Conservation (phyloP, 37 sponge, comb jelly and placozoan genomes). For the Corticium candelabrum region DNA sequence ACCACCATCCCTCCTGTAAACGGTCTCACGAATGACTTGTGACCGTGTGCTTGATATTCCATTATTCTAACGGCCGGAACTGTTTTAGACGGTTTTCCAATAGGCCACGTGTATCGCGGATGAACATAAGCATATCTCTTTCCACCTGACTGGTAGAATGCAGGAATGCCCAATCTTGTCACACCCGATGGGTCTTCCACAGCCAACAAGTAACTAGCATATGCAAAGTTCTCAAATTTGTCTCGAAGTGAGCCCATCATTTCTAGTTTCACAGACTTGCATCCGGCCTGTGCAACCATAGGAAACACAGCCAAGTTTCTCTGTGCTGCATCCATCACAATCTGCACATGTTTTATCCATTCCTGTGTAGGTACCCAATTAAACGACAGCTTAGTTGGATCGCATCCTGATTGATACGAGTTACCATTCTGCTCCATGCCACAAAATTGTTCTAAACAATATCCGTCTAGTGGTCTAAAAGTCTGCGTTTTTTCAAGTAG, state of each 20-base stretch:
- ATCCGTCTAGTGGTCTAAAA: neutral
- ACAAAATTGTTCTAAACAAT: neutral
- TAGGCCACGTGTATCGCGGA: neutral
- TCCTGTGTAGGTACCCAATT: neutral
- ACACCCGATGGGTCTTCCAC: neutral
- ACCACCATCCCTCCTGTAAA: neutral
- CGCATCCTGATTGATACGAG: neutral
- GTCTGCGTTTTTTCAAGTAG: neutral
- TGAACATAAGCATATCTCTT: neutral
- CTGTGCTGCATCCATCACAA: neutral
- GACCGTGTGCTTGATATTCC: neutral
- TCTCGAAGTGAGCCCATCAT: neutral
- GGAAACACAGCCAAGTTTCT: neutral
- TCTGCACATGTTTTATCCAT: neutral
- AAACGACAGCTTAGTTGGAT: neutral
- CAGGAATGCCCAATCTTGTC: conserved; percentile 1
- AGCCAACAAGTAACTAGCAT: conserved; percentile 6
- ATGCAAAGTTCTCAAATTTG: neutral
- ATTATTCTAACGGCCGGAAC: neutral
- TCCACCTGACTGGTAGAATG: neutral
- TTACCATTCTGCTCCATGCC: neutral
- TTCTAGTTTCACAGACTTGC: neutral
- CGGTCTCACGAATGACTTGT: neutral
- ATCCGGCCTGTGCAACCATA: neutral
- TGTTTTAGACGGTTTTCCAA: neutral